Conservation (phyloP, 1,140 invertebrate species). For the Drosophila nannoptera region DNA sequence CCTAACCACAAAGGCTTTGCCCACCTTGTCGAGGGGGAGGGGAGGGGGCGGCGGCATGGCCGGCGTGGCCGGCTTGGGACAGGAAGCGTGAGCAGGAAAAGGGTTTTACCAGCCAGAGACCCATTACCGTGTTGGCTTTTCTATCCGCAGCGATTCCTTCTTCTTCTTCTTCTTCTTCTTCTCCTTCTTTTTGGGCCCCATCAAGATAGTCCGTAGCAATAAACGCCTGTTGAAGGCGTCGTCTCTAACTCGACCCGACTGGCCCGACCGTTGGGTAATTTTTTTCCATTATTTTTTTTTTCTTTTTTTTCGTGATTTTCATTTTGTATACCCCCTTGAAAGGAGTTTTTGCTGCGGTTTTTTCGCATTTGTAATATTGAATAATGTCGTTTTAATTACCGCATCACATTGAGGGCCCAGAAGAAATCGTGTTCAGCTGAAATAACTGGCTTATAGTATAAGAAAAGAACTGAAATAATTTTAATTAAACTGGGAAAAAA, state of each 20-base stretch:
- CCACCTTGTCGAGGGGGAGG: slow-evolving; percentile 42
- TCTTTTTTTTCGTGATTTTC: slow-evolving; percentile 23
- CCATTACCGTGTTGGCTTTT: not conserved
- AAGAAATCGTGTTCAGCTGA: slow-evolving; percentile 22
- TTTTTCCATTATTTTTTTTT: not conserved
- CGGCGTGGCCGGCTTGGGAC: not conserved
- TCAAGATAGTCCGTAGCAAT: slow-evolving; percentile 62
- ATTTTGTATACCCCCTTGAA: not conserved
- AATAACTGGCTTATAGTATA: slow-evolving; percentile 31
- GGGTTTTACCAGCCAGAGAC: slow-evolving; percentile 37
- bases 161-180: not conserved
- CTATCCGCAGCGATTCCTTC: slow-evolving; percentile 4
- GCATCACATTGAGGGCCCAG: slow-evolving; percentile 54
- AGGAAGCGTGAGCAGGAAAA: slow-evolving; percentile 43
- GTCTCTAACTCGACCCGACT: slow-evolving; percentile 31
- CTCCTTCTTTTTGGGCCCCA: slow-evolving; percentile 23
- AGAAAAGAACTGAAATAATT: slow-evolving; percentile 54
- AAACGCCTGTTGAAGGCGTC: slow-evolving; percentile 58
- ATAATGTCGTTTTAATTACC: slow-evolving; percentile 78
- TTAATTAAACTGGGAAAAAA: slow-evolving; percentile 52
- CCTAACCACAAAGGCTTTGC: slow-evolving; percentile 40
- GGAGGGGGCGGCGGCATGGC: not conserved
- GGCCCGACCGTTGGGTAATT: slow-evolving; percentile 27
- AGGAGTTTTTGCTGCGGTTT: slow-evolving; percentile 31
- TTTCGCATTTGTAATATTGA: slow-evolving; percentile 57